Evolutionary conservation across 2,888 invertebrate species (phyloP), one percentile per base, ranked within the genome.

Genomic region (Rhagium mordax): DNA sequence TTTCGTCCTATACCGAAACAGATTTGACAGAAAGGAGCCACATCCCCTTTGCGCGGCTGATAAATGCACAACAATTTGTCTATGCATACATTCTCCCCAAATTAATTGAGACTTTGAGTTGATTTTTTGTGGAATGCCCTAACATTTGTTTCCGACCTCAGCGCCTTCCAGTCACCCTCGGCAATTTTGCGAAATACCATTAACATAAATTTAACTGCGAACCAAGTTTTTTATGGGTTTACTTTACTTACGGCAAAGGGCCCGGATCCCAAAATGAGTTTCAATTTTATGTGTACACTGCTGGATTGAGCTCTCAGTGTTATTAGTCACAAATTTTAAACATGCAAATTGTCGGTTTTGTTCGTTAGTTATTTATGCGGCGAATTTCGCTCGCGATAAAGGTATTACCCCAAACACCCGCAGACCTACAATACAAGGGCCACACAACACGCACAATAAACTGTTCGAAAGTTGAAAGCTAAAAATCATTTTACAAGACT

Each of bases 51-150:
- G 10, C 41, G 6, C 27, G 21, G 41, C 55, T 67, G 57, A 67
- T 15, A 67, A 67, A 67, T 67, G 21, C 24, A 6, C 57, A 6
- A 13, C 67, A 47, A 67, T 67, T 67, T 67, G 67, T 67, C 67
- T 57, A 15, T 67, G 41, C 67, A 67, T 57, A 67, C 57, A 67
- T 55, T 55, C 67, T 20, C 24, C 41, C 57, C 21, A 55, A 67
- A 67, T 67, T 67, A 67, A 67, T 67, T 67, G 67, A 67, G 67
- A 67, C 57, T 41, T 61, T 61, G 57, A 67, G 67, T 67, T 65
- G 65, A 57, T 67, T 67, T 65, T 67, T 67, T 67, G 67, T 18
- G 67, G 67, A 20, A 21, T 41, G 67, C 33, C 29, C 15, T 16
- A 47, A 21, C 61, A 61, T 61, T 61, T 48, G 48, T 61, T 51